phyloP scores from a whole-genome alignment of 2,888 invertebrate genomes.

The Altica lythri region DNA sequence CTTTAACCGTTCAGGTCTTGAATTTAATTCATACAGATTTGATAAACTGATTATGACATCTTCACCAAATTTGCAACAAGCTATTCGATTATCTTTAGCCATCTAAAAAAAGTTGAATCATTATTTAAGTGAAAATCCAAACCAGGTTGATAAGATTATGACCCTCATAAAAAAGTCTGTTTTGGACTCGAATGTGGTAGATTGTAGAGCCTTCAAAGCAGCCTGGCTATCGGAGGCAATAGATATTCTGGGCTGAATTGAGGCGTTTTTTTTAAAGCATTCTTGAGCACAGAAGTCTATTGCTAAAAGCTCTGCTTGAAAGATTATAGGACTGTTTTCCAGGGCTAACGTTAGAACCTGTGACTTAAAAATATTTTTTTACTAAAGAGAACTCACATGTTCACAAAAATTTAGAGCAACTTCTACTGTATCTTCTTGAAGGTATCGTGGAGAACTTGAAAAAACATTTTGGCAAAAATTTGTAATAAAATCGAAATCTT shows the following conservation, averaged over 20 bases:
- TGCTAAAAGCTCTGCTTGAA: too few relatives aligned
- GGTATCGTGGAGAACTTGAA: conserved; percentile 31
- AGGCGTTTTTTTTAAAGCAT: too few relatives aligned
- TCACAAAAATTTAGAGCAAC: conserved; percentile 41
- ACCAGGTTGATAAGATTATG: too few relatives aligned
- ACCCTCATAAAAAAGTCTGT: too few relatives aligned
- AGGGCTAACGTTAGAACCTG: too few relatives aligned
- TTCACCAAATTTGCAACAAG: conserved; percentile 55
- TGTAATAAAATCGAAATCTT: conserved; percentile 48
- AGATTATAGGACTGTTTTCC: too few relatives aligned
- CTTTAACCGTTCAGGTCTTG: conserved; percentile 44
- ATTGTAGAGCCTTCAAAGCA: too few relatives aligned
- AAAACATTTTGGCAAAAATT: conserved; percentile 43
- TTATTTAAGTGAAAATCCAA: too few relatives aligned
- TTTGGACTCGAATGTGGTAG: too few relatives aligned
- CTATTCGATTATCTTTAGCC: conserved; percentile 50
- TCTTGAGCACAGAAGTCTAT: too few relatives aligned
- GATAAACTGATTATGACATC: conserved; percentile 44
- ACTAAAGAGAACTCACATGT: conserved; percentile 39
- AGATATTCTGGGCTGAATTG: too few relatives aligned
- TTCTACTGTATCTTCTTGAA: conserved; percentile 40
- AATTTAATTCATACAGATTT: conserved; percentile 44
- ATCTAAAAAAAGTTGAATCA: conserved; percentile 42
- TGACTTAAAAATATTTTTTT: background rate
- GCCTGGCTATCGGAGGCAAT: too few relatives aligned